Conservation (phyloP, 1,140 invertebrate species). For the Aphelenchoides avenae region DNA sequence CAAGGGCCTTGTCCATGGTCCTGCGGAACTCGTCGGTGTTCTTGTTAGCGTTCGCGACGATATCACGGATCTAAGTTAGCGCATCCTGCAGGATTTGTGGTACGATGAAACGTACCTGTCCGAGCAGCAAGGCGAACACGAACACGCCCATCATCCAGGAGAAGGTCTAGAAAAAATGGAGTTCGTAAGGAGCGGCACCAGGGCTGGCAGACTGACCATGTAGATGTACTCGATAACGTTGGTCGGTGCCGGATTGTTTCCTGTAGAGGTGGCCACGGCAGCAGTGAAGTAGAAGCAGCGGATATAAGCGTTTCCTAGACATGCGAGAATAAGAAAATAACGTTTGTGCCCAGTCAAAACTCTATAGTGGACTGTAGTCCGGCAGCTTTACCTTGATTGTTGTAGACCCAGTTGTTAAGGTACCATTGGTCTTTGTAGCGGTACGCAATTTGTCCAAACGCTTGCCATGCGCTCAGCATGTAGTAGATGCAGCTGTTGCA, state of each 20-base stretch:
- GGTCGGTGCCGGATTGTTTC: conserved; percentile 85
- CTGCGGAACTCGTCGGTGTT: conserved; percentile 78
- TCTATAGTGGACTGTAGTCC: too few species aligned
- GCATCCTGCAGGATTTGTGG: neutral
- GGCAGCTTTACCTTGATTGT: conserved; percentile 74
- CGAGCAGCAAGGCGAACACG: conserved; percentile 85
- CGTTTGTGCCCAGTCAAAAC: too few species aligned
- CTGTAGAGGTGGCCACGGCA: conserved; percentile 89
- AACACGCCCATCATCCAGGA: conserved; percentile 91
- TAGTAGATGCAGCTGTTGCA: conserved; percentile 87
- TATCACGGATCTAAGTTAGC: conserved; percentile 74
- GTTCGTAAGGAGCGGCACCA: too few species aligned
- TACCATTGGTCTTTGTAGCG: conserved; percentile 51
- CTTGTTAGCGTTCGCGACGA: conserved; percentile 80
- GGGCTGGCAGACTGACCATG: too few species aligned
- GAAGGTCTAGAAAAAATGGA: too few species aligned
- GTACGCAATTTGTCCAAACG: conserved; percentile 71
- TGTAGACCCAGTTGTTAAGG: conserved; percentile 68
- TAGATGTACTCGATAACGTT: conserved; percentile 81
- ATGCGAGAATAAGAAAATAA: too few species aligned
- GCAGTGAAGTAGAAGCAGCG: conserved; percentile 90
- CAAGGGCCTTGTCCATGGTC: conserved; percentile 64
- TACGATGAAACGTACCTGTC: conserved; percentile 68
- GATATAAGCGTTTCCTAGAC: conserved; percentile 68
- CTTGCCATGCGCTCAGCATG: conserved; percentile 73